Evolutionary conservation across 2,797 vertebrate genomes (phyloP), one percentile per base, ranked within the genome.

Genomic region (Cossypha polioptera): DNA sequence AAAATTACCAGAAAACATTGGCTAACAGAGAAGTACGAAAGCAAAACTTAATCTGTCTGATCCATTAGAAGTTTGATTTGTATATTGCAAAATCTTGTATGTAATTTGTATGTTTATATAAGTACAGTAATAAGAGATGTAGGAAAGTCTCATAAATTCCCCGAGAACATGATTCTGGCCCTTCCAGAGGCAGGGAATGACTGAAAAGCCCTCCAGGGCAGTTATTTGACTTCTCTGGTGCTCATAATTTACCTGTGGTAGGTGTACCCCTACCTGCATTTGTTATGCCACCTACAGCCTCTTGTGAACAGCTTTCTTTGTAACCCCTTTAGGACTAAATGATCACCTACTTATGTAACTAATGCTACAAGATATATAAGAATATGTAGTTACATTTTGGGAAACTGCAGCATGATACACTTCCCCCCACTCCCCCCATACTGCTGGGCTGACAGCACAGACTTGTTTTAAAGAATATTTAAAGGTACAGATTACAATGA

Each of bases 211-310:
- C 58, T 81, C 21, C 36, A 33, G 62, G 62, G 47, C n/a, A 51
- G 54, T 47, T 55, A 36, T 67, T 53, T 75, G 58, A 36, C 67
- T 94, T 47, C 81, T 69, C 24, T 8, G 31, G n/a, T 59, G 59
- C 53, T 80, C 65, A 47, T 54, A 35, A 72, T 86, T 75, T 83
- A 92, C 42, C 61, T 92, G 81, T n/a, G 65, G 77, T 89, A 91
- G 42, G 61, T 83, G 88, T 31, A 90, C 24, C 78, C 63, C 79
- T 59, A n/a, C n/a, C 66, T 76, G 77, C 55, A 91, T 92, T 68
- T 93, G 50, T 84, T 78, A 92, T 93, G 73, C 81, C 87, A 88
- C 92, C 89, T 78, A 86, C 85, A 74, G 77, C 76, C 83, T 57
- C 69, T 29, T 58, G 50, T 88, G 88, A 95, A 90, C n/a, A 47